phyloP scores from a whole-genome alignment of 2,113 vertebrate genomes.

The Trogon melanurus region DNA sequence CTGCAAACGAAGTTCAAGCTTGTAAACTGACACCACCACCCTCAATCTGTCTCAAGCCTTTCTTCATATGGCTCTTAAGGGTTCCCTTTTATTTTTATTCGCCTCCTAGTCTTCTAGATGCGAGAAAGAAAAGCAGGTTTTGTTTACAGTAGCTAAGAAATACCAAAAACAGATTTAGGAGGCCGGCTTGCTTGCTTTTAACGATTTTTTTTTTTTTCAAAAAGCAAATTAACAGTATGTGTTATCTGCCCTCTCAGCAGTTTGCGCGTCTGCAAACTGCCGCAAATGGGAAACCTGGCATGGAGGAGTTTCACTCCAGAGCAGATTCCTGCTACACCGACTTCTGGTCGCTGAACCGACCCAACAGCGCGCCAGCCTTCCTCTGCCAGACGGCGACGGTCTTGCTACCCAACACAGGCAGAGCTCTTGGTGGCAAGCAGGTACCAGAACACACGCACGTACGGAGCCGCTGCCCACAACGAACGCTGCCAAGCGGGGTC shows the following conservation, averaged over 20 bases:
- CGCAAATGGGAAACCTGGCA: not conserved
- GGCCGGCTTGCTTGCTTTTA: not conserved
- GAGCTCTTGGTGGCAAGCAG: fast-evolving
- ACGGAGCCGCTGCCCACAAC: fast-evolving
- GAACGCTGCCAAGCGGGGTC: not conserved
- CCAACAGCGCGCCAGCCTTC: fast-evolving
- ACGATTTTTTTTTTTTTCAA: not conserved
- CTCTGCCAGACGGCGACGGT: not conserved
- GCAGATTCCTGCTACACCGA: not conserved
- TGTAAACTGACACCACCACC: not conserved
- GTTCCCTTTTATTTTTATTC: not conserved
- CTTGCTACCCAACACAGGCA: fast-evolving
- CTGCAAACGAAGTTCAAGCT: not conserved
- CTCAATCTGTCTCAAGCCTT: not conserved
- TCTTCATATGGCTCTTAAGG: not conserved
- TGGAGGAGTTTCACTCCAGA: not conserved
- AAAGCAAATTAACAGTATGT: not conserved
- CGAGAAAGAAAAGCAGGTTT: not conserved
- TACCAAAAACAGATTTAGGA: not conserved
- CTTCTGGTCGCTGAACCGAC: fast-evolving
- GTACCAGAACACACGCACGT: fast-evolving
- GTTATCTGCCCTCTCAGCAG: not conserved
- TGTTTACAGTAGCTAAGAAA: not conserved
- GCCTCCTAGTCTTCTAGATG: not conserved
- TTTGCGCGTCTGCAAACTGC: not conserved